Percentiles rank a stretch among this genome's conserved stretches.
phyloP scores from a whole-genome alignment of 1,140 invertebrate species.

The Brachionus koreanus region DNA sequence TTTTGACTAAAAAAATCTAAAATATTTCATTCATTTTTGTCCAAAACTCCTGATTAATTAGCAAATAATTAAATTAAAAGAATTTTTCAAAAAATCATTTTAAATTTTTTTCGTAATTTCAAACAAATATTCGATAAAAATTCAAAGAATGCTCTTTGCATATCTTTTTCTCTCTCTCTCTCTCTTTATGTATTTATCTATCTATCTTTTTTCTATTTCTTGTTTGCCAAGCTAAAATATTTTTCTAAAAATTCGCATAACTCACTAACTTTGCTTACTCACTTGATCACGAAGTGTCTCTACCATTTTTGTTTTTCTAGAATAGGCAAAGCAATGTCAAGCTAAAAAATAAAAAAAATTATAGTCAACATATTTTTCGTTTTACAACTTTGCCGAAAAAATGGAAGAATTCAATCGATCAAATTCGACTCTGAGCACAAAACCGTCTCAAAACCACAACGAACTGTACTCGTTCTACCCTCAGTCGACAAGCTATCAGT shows the following conservation, averaged over 20 bases:
- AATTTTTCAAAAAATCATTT: not conserved
- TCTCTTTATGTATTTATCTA: not conserved
- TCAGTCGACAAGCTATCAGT: not conserved
- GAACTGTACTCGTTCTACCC: slow-evolving; percentile 15
- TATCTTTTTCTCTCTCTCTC: not conserved
- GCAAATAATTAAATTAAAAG: slow-evolving; percentile 35
- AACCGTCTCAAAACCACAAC: not conserved
- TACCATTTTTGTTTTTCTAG: slow-evolving; percentile 28
- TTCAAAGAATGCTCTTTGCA: slow-evolving; percentile 18
- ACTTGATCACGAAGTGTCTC: not conserved
- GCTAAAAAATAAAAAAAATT: slow-evolving; percentile 3
- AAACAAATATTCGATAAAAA: slow-evolving; percentile 40
- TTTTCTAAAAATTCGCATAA: not conserved
- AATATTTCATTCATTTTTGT: not conserved
- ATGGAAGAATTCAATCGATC: slow-evolving; percentile 30
- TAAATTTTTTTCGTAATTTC: not conserved
- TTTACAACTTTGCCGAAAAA: not conserved
- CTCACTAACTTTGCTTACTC: slow-evolving; percentile 22
- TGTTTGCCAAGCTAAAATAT: not conserved
- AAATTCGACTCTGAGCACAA: not conserved
- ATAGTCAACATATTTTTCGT: not conserved
- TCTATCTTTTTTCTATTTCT: not conserved
- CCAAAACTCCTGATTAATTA: not conserved
- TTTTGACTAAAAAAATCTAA: not conserved
- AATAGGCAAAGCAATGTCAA: slow-evolving; percentile 24